These are phyloP conservation scores for Chalcis sispes DNA, from an alignment of 2,888 invertebrate genomes.

Conservation along the genomic window DNA sequence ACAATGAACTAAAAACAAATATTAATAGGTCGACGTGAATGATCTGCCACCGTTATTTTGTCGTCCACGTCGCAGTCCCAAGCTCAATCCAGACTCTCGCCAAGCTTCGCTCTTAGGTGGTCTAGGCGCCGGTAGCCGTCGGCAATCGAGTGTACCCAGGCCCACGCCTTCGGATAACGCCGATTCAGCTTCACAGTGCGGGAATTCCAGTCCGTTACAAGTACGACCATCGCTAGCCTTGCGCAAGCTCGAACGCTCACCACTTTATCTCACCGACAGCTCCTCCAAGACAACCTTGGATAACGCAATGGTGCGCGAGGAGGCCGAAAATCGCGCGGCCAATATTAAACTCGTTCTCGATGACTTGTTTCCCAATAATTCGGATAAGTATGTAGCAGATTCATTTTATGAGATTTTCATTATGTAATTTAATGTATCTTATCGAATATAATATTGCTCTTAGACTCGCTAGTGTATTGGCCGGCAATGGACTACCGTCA, in stretches of 20 bases:
- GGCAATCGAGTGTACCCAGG: conserved; percentile 82
- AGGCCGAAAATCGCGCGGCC: conserved; percentile 63
- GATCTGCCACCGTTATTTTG: conserved; percentile 86
- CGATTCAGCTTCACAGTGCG: conserved; percentile 72
- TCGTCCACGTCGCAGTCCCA: conserved; percentile 87
- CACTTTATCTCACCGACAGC: conserved; percentile 78
- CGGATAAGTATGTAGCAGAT: conserved; percentile 26
- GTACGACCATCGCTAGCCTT: conserved; percentile 65
- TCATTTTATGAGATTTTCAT: neutral
- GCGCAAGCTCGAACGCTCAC: conserved; percentile 76
- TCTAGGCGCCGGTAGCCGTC: conserved; percentile 79
- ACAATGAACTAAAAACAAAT: too few species aligned
- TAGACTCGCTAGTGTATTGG: too few species aligned
- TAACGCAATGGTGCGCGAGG: conserved; percentile 67
- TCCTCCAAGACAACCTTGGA: conserved; percentile 77
- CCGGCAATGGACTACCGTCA: conserved; percentile 35
- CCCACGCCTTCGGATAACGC: conserved; percentile 67
- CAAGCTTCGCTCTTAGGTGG: conserved; percentile 86
- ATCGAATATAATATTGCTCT: neutral
- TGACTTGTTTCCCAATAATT: conserved; percentile 64
- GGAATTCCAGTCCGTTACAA: conserved; percentile 77
- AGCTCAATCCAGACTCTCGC: conserved; percentile 85
- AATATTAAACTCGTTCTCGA: conserved; percentile 71
- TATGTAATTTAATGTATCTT: neutral
- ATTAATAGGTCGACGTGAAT: conserved; percentile 72